A percentile compares a stretch with the other conserved stretches of the same genome.
These are phyloP conservation scores for human (Homo sapiens) DNA, from an alignment of 2,113 vertebrate species.

Conservation along the genomic window DNA sequence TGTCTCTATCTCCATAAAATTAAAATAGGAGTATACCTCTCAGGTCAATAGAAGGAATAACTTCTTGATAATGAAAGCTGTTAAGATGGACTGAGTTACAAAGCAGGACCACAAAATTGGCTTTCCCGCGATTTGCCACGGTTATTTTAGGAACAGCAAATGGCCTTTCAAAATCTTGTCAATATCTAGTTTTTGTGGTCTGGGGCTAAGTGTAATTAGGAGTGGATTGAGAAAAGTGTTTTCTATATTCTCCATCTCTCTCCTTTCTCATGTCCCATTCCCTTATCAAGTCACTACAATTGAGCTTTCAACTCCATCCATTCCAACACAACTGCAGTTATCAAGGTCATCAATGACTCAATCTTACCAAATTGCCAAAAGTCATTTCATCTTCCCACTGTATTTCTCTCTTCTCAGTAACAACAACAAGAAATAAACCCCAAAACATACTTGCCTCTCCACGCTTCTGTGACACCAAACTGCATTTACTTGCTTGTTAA, in stretches of 20 bases:
- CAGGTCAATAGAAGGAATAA: conserved; percentile 22
- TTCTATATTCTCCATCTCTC: conserved; percentile 52
- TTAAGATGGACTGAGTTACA: conserved; percentile 24
- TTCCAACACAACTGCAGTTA: conserved; percentile 51
- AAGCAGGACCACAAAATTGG: conserved; percentile 54
- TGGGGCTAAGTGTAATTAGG: conserved; percentile 55
- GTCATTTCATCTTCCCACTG: conserved; percentile 43
- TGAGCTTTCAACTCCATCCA: conserved; percentile 51
- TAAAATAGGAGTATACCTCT: neutral
- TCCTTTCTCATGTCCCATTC: conserved; percentile 19
- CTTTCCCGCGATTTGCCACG: neutral
- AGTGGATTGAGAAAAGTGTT: conserved; percentile 24
- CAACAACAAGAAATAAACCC: neutral
- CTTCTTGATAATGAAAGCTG: conserved; percentile 51
- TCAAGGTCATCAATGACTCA: conserved; percentile 52
- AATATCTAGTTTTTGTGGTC: conserved; percentile 61
- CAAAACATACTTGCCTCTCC: neutral
- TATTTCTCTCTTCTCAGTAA: neutral
- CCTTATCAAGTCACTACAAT: conserved; percentile 33
- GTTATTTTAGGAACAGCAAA: conserved; percentile 67
- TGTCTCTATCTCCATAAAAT: neutral
- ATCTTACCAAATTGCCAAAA: conserved; percentile 44
- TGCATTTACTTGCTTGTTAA: neutral
- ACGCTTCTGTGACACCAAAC: neutral
- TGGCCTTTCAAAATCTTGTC: conserved; percentile 61